phyloP scores from a whole-genome alignment of 2,113 vertebrate genomes.

The Zosterops japonicus region DNA sequence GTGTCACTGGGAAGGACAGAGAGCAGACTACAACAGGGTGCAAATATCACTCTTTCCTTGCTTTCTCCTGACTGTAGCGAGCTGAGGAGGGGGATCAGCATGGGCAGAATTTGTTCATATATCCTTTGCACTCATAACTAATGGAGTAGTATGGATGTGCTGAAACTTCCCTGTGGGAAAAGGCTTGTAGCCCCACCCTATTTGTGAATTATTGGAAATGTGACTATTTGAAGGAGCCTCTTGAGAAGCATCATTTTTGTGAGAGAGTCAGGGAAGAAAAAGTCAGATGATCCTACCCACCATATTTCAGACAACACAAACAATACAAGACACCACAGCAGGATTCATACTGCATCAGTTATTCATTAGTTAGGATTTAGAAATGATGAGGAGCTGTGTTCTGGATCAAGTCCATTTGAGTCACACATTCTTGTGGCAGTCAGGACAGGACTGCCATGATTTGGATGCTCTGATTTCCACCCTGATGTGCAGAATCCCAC shows the following conservation, averaged over 20 bases:
- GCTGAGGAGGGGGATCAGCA: background rate
- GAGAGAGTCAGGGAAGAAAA: background rate
- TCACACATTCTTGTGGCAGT: background rate
- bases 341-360: background rate
- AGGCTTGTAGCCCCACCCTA: background rate
- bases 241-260: background rate
- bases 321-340: background rate
- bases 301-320: background rate
- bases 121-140: background rate
- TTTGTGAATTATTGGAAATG: background rate
- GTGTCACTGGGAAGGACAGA: background rate
- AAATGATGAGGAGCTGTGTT: background rate
- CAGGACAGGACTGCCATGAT: background rate
- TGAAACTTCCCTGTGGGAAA: background rate
- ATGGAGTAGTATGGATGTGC: background rate
- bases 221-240: background rate
- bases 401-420: background rate
- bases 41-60: background rate
- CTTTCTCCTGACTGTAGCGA: background rate
- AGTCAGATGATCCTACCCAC: background rate
- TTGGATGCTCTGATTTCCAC: background rate
- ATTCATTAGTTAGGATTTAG: background rate
- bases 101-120: background rate
- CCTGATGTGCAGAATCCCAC: fast-evolving
- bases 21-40: background rate